Evolutionary conservation across 64 coral and sea anemone species (phyloP), one percentile per base, ranked within the genome.

Genomic region (Pocillopora verrucosa): DNA sequence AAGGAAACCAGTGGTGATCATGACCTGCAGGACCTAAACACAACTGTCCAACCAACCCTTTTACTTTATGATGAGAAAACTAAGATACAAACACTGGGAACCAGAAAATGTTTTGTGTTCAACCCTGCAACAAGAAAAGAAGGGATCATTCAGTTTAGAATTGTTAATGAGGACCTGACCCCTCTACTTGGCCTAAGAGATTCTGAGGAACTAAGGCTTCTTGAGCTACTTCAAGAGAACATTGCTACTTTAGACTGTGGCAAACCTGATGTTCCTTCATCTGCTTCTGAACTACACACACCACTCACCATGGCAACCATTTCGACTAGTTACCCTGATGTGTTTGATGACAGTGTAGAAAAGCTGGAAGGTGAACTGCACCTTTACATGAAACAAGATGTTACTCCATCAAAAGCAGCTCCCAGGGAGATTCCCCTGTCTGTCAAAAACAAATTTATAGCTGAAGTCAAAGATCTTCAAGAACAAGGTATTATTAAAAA

Each of bases 381-480:
- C 15, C 82, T 85, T 16, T 56, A 85, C 68, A 85, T 65, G 41
- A 72, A 45, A 30, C 15, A 85, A 16, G 61, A 85, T 65, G 63
- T 85, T 34, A 85, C 60, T 56, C 61, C 82, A 16, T 34, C 19
- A 5, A 85, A 85, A 65, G 19, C 82, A 69, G 82, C 82, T 63
- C 80, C 61, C 12, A 83, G n/a, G 36, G 61, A 83, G 60, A 65
- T 65, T n/a, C 1, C 61, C 15, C 24, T 65, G 10, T 24, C 80
- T 65, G 59, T 83, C 5, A 67, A 83, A 25, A 67, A 83, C 59
- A 83, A 24, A 1, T 5, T 68, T n/a, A 87, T 58, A n/a, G 82
- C 38, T 74, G 67, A 74, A 87, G 67, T 86, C 6, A 73, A 74
- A 74, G 38, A 87, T 20, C 24, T 86, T 36, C 30, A 86, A 86